Percentiles rank a stretch among this genome's conserved stretches.
Evolutionary conservation across 2,797 vertebrate species (phyloP).

Genomic region (Acanthiza pusilla): DNA sequence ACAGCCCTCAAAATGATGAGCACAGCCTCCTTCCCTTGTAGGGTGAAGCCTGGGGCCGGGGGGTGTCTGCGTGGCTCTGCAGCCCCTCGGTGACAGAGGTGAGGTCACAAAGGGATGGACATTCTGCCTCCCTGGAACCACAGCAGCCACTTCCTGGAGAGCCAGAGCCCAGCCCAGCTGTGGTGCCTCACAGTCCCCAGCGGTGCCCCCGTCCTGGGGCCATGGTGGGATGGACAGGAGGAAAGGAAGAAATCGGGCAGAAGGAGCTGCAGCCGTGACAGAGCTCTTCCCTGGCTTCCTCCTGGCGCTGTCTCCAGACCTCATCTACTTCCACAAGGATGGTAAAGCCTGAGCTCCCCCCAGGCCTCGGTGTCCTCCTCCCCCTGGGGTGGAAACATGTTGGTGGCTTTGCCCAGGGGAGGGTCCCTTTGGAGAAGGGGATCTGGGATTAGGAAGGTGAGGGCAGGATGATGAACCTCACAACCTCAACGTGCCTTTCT

Average conservation of each 20-base stretch:
- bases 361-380: neutral
- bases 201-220: neutral
- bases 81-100: neutral
- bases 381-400: neutral
- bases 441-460: neutral
- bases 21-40: neutral
- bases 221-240: neutral
- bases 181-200: neutral
- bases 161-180: neutral
- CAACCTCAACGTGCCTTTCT: neutral
- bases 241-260: neutral
- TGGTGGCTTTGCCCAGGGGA: neutral
- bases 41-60: neutral
- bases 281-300: neutral
- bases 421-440: neutral
- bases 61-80: neutral
- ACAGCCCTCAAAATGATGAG: neutral
- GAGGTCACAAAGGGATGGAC: neutral
- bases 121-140: neutral
- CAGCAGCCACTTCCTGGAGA: too few species aligned
- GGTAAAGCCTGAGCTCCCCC: neutral
- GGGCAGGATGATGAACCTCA: neutral
- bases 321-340: neutral
- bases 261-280: neutral
- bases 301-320: neutral